Evolutionary conservation across 2,797 vertebrate species (phyloP), one percentile per base, ranked within the genome.

Genomic region (Pangasius djambal): DNA sequence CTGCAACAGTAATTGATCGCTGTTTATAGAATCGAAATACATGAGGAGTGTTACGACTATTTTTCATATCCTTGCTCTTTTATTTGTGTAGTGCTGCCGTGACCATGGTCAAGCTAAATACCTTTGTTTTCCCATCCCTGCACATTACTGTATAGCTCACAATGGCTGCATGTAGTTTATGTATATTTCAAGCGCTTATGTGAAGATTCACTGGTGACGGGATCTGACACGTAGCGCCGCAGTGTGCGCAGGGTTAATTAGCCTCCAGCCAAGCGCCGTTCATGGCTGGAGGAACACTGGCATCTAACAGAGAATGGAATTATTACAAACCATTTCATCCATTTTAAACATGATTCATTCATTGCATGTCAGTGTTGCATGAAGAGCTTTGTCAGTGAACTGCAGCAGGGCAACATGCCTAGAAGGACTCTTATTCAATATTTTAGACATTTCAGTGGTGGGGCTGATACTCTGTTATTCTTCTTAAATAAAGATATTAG

Each of bases 171-270:
- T 84, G 40, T n/a, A 84, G 25, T 28, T 44, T 28, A 28, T 25
- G 20, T 44, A 57, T 83, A 44, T 85, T 86, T 75, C 48, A 61
- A 63, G 59, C 48, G 55, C 34, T 86, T 28, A 61, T 37, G 31
- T 65, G 9, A 37, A 59, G 55, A 82, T 59, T 82, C 34, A 10
- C 87, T 55, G 74, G 88, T 90, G 89, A 90, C 90, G 88, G 90
- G 90, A 92, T 90, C 81, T 81, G 87, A 92, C 88, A 50, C 55
- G 90, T 86, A 87, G 89, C 87, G 59, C 83, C 52, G 81, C 86
- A 77, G 91, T 92, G 94, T 93, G 59, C 93, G 91, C 91, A 89
- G 91, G 90, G 89, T 87, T 94, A 94, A 95, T 94, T 93, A 92
- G 93, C 92, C 92, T 92, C 91, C 91, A 87, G 89, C 88, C 83